phyloP scores from a whole-genome alignment of 2,113 vertebrate genomes.

The Phalacrocorax carbo region DNA sequence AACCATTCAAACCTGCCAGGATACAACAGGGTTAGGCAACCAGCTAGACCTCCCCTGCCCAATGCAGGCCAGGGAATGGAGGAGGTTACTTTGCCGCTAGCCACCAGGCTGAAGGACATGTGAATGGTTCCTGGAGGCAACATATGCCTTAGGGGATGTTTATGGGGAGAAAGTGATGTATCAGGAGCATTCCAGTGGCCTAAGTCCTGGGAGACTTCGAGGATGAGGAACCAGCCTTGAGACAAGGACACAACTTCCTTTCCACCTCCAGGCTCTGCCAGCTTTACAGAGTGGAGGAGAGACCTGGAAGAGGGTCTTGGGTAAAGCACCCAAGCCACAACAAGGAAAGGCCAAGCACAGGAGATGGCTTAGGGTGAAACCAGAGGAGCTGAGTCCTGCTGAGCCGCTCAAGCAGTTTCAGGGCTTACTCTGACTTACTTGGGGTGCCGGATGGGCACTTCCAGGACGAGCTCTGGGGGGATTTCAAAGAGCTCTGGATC shows the following conservation, averaged over 20 bases:
- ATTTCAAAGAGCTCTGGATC: conserved; percentile 96
- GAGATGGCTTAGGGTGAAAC: background rate
- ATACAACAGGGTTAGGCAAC: background rate
- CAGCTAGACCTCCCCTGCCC: background rate
- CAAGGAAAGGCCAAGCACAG: background rate
- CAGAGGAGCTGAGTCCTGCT: background rate
- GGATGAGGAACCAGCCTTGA: background rate
- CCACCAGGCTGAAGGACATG: background rate
- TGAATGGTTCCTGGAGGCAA: background rate
- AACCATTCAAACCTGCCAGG: conserved; percentile 89
- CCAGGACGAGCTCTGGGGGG: conserved; percentile 90
- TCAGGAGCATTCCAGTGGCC: rapidly evolving
- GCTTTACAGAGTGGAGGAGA: background rate
- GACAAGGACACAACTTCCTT: background rate
- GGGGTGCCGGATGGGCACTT: conserved; percentile 93
- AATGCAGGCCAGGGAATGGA: rapidly evolving
- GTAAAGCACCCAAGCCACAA: background rate
- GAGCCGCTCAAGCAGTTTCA: rapidly evolving
- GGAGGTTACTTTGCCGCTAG: background rate
- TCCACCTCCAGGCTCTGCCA: background rate
- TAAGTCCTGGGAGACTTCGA: background rate
- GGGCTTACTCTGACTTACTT: conserved; percentile 82
- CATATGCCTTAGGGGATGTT: background rate
- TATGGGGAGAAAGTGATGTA: background rate
- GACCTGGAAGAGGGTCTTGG: background rate